Conservation (phyloP, 2,113 vertebrate species). For the Grantiella picta region DNA sequence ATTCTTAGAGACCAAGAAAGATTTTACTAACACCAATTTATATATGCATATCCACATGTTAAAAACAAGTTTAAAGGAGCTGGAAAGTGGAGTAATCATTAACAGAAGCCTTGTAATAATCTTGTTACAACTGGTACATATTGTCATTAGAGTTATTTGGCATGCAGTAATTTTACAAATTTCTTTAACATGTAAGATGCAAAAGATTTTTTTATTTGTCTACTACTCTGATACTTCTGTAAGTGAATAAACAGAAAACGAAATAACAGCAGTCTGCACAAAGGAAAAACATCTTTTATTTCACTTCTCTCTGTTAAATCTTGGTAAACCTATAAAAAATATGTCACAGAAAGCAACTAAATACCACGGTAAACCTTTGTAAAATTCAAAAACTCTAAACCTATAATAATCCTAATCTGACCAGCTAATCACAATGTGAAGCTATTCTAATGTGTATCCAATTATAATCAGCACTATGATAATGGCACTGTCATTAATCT, state of each 20-base stretch:
- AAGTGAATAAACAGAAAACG: conserved; percentile 4
- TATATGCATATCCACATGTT: background rate
- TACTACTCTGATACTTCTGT: background rate
- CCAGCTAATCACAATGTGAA: background rate
- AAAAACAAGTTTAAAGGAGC: conserved; percentile 20
- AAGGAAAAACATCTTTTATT: background rate
- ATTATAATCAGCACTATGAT: conserved; percentile 10
- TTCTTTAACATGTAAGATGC: background rate
- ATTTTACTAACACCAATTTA: background rate
- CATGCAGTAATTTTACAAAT: background rate
- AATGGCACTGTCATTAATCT: conserved; percentile 4
- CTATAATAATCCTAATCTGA: conserved; percentile 24
- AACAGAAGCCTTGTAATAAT: background rate
- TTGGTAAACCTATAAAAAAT: background rate
- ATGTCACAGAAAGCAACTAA: background rate
- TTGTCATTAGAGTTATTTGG: background rate
- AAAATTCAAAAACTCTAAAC: background rate
- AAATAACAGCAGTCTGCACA: background rate
- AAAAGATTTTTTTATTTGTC: background rate
- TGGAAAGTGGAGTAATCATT: background rate
- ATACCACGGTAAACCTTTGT: background rate
- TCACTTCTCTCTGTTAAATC: background rate
- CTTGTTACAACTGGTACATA: background rate
- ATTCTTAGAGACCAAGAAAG: background rate
- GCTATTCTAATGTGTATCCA: background rate